Conservation (phyloP, 2,888 invertebrate species). For the Agrilus biguttatus region DNA sequence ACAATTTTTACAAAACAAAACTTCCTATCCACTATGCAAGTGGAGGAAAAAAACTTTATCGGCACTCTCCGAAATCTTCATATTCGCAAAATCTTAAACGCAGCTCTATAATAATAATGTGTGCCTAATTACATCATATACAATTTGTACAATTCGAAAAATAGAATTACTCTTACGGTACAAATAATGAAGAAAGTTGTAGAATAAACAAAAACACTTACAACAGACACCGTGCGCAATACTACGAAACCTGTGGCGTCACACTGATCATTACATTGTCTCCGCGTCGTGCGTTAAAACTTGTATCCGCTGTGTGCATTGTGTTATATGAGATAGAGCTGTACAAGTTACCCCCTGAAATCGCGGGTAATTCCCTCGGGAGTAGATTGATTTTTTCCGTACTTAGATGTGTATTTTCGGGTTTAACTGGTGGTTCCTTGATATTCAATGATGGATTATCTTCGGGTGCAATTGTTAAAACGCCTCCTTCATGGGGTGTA, state of each 20-base stretch:
- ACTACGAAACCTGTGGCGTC: conserved; percentile 28
- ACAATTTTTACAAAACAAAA: too few species aligned
- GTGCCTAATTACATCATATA: too few species aligned
- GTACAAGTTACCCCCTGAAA: conserved; percentile 36
- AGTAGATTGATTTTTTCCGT: conserved; percentile 29
- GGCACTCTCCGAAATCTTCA: too few species aligned
- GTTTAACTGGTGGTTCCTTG: conserved; percentile 23
- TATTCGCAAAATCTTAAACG: too few species aligned
- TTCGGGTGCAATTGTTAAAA: conserved; percentile 11
- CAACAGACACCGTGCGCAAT: not conserved
- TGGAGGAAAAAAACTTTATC: too few species aligned
- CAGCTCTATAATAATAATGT: too few species aligned
- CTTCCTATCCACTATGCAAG: too few species aligned
- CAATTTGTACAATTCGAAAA: too few species aligned
- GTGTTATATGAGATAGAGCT: conserved; percentile 44
- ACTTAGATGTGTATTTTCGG: conserved; percentile 14
- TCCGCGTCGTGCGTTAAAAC: conserved; percentile 24
- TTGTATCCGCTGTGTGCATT: conserved; percentile 34
- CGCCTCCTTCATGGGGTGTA: conserved; percentile 25
- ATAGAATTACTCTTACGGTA: too few species aligned
- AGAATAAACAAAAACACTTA: too few species aligned
- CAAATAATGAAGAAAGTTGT: too few species aligned
- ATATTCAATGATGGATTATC: conserved; percentile 29
- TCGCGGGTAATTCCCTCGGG: conserved; percentile 40
- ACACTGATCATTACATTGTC: conserved; percentile 24